Evolutionary conservation across 2,888 invertebrate species (phyloP), one percentile per base, ranked within the genome.

Genomic region (Monoplex corrugatus): DNA sequence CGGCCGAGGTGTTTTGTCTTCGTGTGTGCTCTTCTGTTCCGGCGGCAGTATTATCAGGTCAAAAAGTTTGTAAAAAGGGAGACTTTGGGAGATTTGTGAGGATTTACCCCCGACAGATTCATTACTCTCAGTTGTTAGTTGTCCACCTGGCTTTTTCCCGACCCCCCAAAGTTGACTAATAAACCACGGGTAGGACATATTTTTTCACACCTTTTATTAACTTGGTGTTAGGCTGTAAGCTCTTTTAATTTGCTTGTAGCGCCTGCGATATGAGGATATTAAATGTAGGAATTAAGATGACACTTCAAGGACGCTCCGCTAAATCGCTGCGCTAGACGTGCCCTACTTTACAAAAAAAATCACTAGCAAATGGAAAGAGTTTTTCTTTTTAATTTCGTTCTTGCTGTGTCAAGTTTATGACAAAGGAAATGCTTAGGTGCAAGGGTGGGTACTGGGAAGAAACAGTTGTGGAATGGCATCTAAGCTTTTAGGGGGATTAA

Each of bases 61-160:
- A 85, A 85, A 85, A 85, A 57, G 85, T 63, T 85, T 38, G 85
- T 63, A 32, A 63, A 85, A 57, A 43, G 85, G 40, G 85, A 63
- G 85, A 19, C 50, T 85, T 85, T 63, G 38, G 23, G 38, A 85
- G 85, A 85, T 85, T 85, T 85, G 63, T 63, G 8, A 16, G n/a
- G 84, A 2, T 40, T 63, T 38, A 6, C 57, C 57, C 57, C 50
- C 85, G 82, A 85, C 63, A 63, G 85, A 38, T 85, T 85, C 85
- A 85, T 85, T 85, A 85, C 85, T 57, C 63, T 57, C 57, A 3
- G 57, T 23, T 38, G 38, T 57, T 35, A 45, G 57, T 57, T 85
- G 43, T 57, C 43, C n/a, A 83, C 45, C 32, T 38, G 35, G 35
- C 40, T 38, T 35, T 78, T n/a, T n/a, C 43, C 75, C 40, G 23